Base-by-base conservation (phyloP, 1,140 invertebrate genomes). In the Drosophila truncata region DNA sequence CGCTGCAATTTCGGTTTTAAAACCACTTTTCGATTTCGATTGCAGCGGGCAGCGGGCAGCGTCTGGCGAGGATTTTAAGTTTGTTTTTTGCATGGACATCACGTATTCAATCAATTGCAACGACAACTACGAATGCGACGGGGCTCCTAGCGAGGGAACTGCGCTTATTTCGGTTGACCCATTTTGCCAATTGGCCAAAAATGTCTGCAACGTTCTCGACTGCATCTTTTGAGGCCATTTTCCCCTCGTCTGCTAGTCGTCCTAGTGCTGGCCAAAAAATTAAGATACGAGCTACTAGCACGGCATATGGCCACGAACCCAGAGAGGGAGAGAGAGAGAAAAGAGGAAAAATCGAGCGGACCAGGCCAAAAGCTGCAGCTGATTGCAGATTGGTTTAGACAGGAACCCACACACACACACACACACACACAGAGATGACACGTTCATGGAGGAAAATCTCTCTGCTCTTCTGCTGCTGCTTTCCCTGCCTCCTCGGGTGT, bases 21-120 rank as follows among this genome's bases (percentile, higher is more conserved):
- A 88, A 88, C 78, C 85, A 88, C 85, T 88, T 78, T 88, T 81
- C 85, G 69, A 75, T 88, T 84, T 71, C 82, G 76, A 82, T 78
- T 41, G 29, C 42, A 37, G 41, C 25, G 27, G 42, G 29, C 42
- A 37, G 41, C 25, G 27, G 42, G 42, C 49, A 27, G n/a, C 52
- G 46, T 52, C 65, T 58, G 78, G 49, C 37, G 25, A 57, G 73
- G 85, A 64, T 84, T 87, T 88, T 88, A 88, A 88, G 84, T 88
- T 88, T 90, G 85, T 84, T 88, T 88, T 88, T 84, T 84, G 84
- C 80, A 88, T 88, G 84, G 85, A 84, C 84, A 88, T 88, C 84
- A 88, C 84, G 84, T 88, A 88, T 88, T 88, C 84, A 88, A 88
- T 88, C 84, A 88, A 90, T 90, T 90, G 84, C 85, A 88, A 88